phyloP scores from a whole-genome alignment of 92 coral and sea anemone genomes.

The Bergia sp. region DNA sequence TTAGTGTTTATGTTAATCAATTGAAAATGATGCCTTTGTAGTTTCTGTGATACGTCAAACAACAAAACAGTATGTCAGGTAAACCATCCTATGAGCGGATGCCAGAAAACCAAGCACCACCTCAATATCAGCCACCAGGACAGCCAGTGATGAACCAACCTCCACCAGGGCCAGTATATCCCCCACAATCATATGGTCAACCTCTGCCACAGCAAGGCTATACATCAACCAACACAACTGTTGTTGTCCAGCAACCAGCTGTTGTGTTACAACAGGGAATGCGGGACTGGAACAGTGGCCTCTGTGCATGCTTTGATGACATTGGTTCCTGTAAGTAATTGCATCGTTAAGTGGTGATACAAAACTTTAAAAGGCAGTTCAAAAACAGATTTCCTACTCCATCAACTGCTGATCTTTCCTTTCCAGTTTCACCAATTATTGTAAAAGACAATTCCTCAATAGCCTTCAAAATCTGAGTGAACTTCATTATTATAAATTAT shows the following conservation, averaged over 20 bases:
- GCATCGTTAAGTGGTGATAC: no score
- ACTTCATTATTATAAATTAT: no score
- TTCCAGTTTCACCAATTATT: no score
- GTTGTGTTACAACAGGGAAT: slow-evolving; percentile 34
- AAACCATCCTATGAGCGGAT: slow-evolving; percentile 20
- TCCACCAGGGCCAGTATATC: no score
- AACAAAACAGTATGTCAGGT: not conserved
- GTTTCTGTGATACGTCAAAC: not conserved
- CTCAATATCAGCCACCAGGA: not conserved
- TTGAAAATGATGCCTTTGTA: no score
- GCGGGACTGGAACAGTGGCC: slow-evolving; percentile 67
- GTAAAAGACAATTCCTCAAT: no score
- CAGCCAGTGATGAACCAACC: not conserved
- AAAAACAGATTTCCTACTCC: no score
- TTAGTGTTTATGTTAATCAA: no score
- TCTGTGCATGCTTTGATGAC: slow-evolving; percentile 59
- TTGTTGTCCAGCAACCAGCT: slow-evolving; percentile 58
- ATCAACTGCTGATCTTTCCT: no score
- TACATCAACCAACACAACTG: slow-evolving; percentile 37
- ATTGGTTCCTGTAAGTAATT: slow-evolving; percentile 46
- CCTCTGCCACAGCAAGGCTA: not conserved
- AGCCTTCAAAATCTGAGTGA: no score
- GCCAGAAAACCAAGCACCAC: not conserved
- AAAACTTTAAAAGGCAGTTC: no score
- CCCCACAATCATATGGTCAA: slow-evolving; percentile 18